phyloP scores from a whole-genome alignment of 2,888 invertebrate species.

The Anthophora plumipes region DNA sequence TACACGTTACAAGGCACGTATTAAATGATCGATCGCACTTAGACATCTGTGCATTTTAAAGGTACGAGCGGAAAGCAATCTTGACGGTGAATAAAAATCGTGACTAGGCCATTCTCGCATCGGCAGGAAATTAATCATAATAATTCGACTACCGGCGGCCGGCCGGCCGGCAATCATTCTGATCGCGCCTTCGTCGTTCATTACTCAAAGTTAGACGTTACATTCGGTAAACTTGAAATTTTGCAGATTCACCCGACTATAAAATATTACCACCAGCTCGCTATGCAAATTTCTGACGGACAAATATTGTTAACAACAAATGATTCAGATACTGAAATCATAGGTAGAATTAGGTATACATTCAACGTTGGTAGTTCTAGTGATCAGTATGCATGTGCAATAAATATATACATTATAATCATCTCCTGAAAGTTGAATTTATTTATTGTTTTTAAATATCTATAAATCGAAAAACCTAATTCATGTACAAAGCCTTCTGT shows the following conservation, averaged over 20 bases:
- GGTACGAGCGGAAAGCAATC: conserved; percentile 65
- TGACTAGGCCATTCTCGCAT: conserved; percentile 81
- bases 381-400: no score
- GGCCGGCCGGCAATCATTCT: conserved; percentile 64
- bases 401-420: no score
- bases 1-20: conserved; percentile 64
- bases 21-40: conserved; percentile 72
- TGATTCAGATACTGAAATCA: no score
- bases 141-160: conserved; percentile 71
- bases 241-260: conserved; percentile 63
- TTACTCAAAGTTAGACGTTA: conserved; percentile 63
- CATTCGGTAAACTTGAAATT: conserved; percentile 57
- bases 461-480: no score
- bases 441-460: no score
- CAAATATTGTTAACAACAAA: neutral
- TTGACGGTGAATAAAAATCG: conserved; percentile 80
- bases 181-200: conserved; percentile 72
- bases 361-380: no score
- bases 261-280: neutral
- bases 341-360: no score
- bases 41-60: conserved; percentile 73
- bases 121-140: conserved; percentile 84
- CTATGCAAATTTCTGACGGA: neutral
- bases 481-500: no score
- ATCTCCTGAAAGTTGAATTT: no score